These are phyloP conservation scores for Epirrhoe tristata DNA, from an alignment of 2,888 invertebrate species.

Conservation along the genomic window DNA sequence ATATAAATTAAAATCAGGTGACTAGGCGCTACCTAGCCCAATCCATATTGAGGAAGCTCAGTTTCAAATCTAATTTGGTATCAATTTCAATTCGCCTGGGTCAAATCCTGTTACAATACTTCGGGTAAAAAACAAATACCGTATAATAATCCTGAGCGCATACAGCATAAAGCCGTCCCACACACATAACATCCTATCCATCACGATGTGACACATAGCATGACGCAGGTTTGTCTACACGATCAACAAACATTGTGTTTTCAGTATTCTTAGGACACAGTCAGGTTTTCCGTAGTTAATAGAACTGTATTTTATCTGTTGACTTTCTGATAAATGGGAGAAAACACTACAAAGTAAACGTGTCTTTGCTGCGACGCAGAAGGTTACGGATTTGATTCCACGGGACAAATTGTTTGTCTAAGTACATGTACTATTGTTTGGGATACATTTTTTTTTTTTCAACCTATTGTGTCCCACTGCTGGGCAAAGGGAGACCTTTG, in stretches of 20 bases:
- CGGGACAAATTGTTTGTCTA: background rate
- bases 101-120: too few relatives aligned
- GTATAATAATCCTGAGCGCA: slow-evolving; percentile 35
- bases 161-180: slow-evolving; percentile 50
- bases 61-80: too few relatives aligned
- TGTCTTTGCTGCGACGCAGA: background rate
- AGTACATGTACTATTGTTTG: too few relatives aligned
- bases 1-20: too few relatives aligned
- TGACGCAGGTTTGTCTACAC: slow-evolving; percentile 62
- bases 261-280: slow-evolving; percentile 31
- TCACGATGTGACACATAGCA: slow-evolving; percentile 63
- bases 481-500: too few relatives aligned
- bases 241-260: slow-evolving; percentile 47
- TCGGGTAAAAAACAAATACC: background rate
- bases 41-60: too few relatives aligned
- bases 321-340: background rate
- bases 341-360: background rate
- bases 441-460: too few relatives aligned
- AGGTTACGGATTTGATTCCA: background rate
- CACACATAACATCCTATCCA: slow-evolving; percentile 58
- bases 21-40: too few relatives aligned
- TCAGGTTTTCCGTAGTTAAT: slow-evolving; percentile 4
- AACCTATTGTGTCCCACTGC: too few relatives aligned
- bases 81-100: too few relatives aligned
- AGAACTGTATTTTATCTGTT: background rate